Evolutionary conservation across 2,797 vertebrate genomes (phyloP).

Genomic region (Luscinia luscinia): DNA sequence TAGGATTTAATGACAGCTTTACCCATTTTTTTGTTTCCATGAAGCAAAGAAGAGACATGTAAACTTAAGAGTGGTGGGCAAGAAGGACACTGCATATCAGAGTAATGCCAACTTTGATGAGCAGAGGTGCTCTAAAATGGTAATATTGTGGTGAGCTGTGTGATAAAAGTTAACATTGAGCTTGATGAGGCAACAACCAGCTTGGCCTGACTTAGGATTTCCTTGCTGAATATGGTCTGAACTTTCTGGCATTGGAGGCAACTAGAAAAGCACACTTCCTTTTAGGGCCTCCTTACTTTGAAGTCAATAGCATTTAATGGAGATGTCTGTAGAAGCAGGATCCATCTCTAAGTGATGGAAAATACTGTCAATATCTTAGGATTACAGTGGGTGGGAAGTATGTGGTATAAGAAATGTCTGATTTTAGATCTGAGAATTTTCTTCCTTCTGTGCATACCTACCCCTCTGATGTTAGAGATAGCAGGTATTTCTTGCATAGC

Average conservation of each 20-base stretch:
- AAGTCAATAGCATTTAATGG: neutral
- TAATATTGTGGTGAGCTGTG: neutral
- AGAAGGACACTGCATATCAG: neutral
- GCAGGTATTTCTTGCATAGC: neutral
- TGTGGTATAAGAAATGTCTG: neutral
- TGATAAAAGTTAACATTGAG: neutral
- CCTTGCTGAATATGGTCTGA: neutral
- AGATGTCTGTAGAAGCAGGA: constrained; percentile 57
- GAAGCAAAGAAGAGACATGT: neutral
- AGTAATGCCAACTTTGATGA: neutral
- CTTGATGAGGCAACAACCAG: neutral
- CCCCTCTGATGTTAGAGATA: neutral
- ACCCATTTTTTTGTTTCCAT: neutral
- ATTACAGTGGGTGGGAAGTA: neutral
- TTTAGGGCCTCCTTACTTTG: neutral
- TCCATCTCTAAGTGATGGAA: constrained; percentile 23
- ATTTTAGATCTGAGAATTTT: neutral
- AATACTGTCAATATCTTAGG: neutral
- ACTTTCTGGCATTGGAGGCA: neutral
- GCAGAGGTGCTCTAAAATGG: neutral
- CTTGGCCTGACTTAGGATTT: neutral
- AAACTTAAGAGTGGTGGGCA: neutral
- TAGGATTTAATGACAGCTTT: neutral
- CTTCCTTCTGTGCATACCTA: neutral
- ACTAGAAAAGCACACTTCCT: neutral